Evolutionary conservation across 2,113 vertebrate species (phyloP), one percentile per base, ranked within the genome.

Genomic region (Panthera tigris): DNA sequence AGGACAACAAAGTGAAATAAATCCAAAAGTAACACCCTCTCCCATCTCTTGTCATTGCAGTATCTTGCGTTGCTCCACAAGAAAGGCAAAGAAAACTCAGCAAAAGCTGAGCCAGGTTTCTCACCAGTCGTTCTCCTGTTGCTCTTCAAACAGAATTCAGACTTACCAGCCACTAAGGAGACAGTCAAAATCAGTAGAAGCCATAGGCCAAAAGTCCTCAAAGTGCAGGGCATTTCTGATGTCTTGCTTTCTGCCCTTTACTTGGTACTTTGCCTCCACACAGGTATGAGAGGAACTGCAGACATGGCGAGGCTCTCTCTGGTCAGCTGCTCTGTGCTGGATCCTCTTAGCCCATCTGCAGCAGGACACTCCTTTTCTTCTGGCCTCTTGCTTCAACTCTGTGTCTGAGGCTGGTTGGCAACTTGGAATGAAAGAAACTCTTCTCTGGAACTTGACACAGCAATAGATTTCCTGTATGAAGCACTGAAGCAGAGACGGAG

Each of bases 401-500:
- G 5, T 96, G 92, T 50, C 96, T 95, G 52, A 89, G 82, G 69
- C 68, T 16, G 50, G 89, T 97, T 96, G 97, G 74, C 89, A 98
- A 96, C 95, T 98, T 98, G 93, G 95, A 93, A 89, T 95, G 97
- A 96, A 97, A 98, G 98, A 97, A 89, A 97, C 97, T 98, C 98
- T 98, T 98, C 96, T 97, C 98, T 98, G 96, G 98, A 98, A 91
- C 96, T 98, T 98, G 97, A 98, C 97, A 98, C 98, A 98, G 97
- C 97, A 96, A 89, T 95, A 97, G 98, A 98, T 98, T 99, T 99
- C 99, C 99, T 99, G 98, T 99, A 91, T 97, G 88, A 96, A 97
- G 92, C 96, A 80, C 95, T 94, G 92, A 97, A 97, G 97, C 97
- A 50, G 98, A 98, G 68, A 1, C 92, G 83, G 98, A 98, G 98